Base-by-base conservation (phyloP, 2,797 vertebrate genomes). In the Brotogeris chrysoptera region DNA sequence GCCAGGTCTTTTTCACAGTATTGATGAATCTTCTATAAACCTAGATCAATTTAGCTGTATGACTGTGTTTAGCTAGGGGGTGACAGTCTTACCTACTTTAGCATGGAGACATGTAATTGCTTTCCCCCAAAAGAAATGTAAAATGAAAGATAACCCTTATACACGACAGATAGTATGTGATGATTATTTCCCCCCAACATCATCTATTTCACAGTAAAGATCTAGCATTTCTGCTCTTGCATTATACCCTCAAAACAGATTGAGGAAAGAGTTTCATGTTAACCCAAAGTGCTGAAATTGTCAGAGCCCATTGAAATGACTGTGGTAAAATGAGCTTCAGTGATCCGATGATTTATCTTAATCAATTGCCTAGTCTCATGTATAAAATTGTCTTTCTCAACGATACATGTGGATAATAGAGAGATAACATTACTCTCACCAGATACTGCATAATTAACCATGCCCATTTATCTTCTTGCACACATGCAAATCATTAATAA, bases 361-460 rank as follows among this genome's bases (percentile, higher is more conserved):
- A 95, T 92, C 81, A 60, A 19, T 90, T 91, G 78, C 68, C 41
- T 82, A 57, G 36, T 73, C 27, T 90, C 0, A 0, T 86, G 34
- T 72, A 90, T 79, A 55, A 78, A 92, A 78, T 74, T 74, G 57
- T 92, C 82, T 86, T 88, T 91, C 63, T 72, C 72, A 59, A 8
- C 88, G 92, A 91, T 91, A 96, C 49, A 79, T 76, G 74, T 81
- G 71, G 93, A 69, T 95, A 72, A 79, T 49, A 63, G 38, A 83
- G 79, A 71, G n/a, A 80, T 34, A 81, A 34, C 64, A 53, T 90
- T 88, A 59, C 91, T 90, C 72, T 95, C 87, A 69, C 24, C 65
- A 76, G 57, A 82, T 91, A 91, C 30, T 86, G 57, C 64, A 90
- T 90, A 95, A 93, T 96, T 95, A 93, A 91, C 57, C 6, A 6